Evolutionary conservation across 2,888 invertebrate species (phyloP), one percentile per base, ranked within the genome.

Genomic region (Ceraclea dissimilis): DNA sequence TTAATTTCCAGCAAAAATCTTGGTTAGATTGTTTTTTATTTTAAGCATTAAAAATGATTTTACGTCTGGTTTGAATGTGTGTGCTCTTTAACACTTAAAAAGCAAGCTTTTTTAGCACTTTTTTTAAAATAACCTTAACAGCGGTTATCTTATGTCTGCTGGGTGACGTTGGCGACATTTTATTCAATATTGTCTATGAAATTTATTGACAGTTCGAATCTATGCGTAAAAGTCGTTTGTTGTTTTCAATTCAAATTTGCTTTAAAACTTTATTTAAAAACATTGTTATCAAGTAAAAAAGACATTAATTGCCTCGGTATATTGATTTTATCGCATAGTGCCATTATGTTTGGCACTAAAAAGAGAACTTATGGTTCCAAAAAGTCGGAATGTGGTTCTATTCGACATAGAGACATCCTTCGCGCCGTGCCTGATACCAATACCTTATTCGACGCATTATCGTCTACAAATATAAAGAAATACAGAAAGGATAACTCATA

Each of bases 331-430:
- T 10, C 10, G 10, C 26, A 26, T 10, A 26, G 26, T 26, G 26
- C 5, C 39, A n/a, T n/a, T n/a, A 49, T 49, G 49, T 49, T 49
- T 22, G 21, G 49, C 11, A 49, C 49, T 13, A 49, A 26, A 16
- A 49, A 52, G 26, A 49, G 49, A 16, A 58, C 58, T 11, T 58
- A 58, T 21, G 52, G 55, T 13, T 55, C 52, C 2, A 58, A 55
- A 34, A 52, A 49, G 44, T 43, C 26, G 26, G 49, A 58, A 20
- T n/a, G 22, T 26, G 52, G 55, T 33, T 21, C 33, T 22, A 52
- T 55, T 46, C 21, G 44, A 16, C 49, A 39, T 18, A 52, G 48
- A 21, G 58, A 58, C 49, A 49, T 58, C 17, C 55, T 55, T 16
- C 55, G 55, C 11, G 26, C 49, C 18, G 51, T 49, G 26, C 52